Base-by-base conservation (phyloP, 1,140 invertebrate genomes). In the Anastrepha ludens region DNA sequence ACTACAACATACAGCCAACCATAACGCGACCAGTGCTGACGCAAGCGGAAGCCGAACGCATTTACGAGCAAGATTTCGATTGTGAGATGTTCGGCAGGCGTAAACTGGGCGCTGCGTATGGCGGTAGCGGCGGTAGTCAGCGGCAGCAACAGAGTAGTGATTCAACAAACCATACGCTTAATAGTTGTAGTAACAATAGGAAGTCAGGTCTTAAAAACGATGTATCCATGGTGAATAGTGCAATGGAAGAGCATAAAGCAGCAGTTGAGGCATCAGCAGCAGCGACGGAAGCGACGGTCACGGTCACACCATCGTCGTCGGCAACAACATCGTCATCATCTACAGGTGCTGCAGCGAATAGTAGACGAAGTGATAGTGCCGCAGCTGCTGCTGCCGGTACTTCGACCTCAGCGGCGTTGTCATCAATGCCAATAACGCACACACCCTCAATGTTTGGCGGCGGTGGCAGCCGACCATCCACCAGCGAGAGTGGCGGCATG, bases 291-390 rank as follows among this genome's bases (percentile, higher is more conserved):
- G 91, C 13, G 91, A 60, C 93, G 93, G 91, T 89, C 90, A 67
- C 89, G 88, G 74, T 78, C 62, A 87, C 88, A 86, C 50, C 87
- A 47, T 88, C 86, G 85, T 90, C 90, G 88, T 88, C 89, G 74
- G 88, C 90, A 86, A 90, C 92, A 78, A 90, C 93, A 41, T 90
- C 91, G 39, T 47, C 41, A 4, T 62, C 60, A n/a, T 5, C 91
- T 94, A 87, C 91, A 91, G 90, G 93, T 93, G 91, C 89, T 92
- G 88, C 91, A 93, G 89, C 93, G 94, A 65, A 93, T 94, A 89
- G 94, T 94, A 55, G 50, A 93, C 55, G 93, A 93, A 88, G 4
- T 81, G 47, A 93, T 93, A 88, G 7, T 81, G n/a, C 0, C n/a
- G 47, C n/a, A 29, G 29, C 29, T 58, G 74, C 20, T 55, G 50